A percentile compares a stretch with the other conserved stretches of the same genome.
Conservation (phyloP, 2,113 vertebrate genomes). For the Bos indicus region DNA sequence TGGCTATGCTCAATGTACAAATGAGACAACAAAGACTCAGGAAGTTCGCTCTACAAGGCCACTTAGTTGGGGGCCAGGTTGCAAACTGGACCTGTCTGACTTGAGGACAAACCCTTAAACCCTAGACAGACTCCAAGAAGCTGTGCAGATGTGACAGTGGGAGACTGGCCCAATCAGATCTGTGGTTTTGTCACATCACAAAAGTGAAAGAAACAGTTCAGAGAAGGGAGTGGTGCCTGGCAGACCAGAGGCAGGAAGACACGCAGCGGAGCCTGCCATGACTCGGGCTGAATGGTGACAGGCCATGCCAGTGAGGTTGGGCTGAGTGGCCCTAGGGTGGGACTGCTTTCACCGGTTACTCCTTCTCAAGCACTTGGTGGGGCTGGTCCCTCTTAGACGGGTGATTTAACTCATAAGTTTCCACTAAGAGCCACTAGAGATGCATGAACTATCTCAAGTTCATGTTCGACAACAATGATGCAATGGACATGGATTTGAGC, state of each 20-base stretch:
- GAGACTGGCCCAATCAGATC: background rate
- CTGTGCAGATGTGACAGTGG: background rate
- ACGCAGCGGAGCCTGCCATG: background rate
- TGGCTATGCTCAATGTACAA: background rate
- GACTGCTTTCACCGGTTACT: rapidly evolving
- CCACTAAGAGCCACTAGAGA: background rate
- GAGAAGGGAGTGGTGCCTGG: background rate
- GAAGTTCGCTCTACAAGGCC: background rate
- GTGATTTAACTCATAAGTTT: background rate
- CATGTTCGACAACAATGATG: background rate
- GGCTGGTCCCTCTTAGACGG: background rate
- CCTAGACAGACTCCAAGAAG: background rate
- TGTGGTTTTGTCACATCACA: conserved; percentile 31
- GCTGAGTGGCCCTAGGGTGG: background rate
- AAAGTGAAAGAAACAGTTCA: conserved; percentile 39
- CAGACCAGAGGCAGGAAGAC: background rate
- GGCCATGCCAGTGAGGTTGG: background rate
- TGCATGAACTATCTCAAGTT: background rate
- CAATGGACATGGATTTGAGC: background rate
- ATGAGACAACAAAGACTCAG: background rate
- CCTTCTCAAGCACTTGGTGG: background rate
- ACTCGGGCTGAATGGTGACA: rapidly evolving
- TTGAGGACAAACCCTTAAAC: background rate
- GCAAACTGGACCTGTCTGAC: background rate
- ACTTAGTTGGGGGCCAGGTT: background rate